Evolutionary conservation across 2,797 vertebrate genomes (phyloP), one percentile per base, ranked within the genome.

Genomic region (Pseudotriccus pelzelni): DNA sequence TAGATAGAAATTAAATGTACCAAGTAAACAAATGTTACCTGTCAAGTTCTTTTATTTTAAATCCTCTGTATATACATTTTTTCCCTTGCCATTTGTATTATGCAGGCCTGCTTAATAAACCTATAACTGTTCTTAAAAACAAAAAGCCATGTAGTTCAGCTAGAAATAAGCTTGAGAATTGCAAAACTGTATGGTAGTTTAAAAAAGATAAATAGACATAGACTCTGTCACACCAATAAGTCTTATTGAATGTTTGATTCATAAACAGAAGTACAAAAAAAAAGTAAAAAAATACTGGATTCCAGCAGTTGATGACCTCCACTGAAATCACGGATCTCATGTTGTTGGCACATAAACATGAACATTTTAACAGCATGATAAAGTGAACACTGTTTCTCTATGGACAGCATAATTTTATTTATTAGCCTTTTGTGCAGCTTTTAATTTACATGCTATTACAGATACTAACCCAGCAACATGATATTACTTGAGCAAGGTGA

Each of bases 401-500:
- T 34, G 43, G 12, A 74, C 49, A 72, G 64, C 47, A 60, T 36
- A 1, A 16, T 89, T 90, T 58, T 68, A 34, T 74, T 89, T 87
- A 83, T 80, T 85, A 85, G 39, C 72, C 43, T 55, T 83, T 79
- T 67, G 58, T 80, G n/a, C 58, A 94, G 60, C 20, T 92, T 91
- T 93, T 86, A 84, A 89, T 85, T 32, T 36, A 43, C 34, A 15
- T 49, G 21, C 24, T 92, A 4, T 74, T 79, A 44, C 62, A 73
- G 53, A 62, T 84, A 50, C 32, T 81, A 77, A 63, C 15, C 19
- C 23, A 73, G 17, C 72, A 76, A 85, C 79, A 73, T 84, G 90
- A 93, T 50, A 17, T 24, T 69, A 64, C 89, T 88, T 92, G 82
- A 95, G 24, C 44, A 69, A 81, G 63, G 41, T 93, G 95, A 92